A percentile compares a stretch with the other conserved stretches of the same genome.
Evolutionary conservation across 2,113 vertebrate species (phyloP).

Genomic region (Proterorhinus semilunaris): DNA sequence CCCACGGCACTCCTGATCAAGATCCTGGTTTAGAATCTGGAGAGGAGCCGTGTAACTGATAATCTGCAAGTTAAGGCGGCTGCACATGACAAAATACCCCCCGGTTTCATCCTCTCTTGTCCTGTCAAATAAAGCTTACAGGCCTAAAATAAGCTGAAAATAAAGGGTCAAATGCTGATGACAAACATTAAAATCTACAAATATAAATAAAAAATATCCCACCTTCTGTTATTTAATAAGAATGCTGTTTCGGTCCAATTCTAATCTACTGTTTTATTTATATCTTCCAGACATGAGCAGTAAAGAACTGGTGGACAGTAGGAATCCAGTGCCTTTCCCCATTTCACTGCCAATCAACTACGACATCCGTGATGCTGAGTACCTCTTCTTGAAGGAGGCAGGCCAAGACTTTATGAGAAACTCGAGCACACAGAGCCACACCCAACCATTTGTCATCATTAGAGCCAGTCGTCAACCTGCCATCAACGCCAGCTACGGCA

Average conservation of each 20-base stretch:
- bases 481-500: conserved; percentile 83
- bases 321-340: conserved; percentile 81
- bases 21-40: too few species aligned
- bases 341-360: conserved; percentile 87
- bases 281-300: conserved; percentile 79
- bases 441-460: conserved; percentile 87
- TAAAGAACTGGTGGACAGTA: conserved; percentile 81
- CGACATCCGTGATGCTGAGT: conserved; percentile 81
- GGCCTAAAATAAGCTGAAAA: too few species aligned
- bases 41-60: too few species aligned
- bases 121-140: too few species aligned
- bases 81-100: too few species aligned
- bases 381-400: conserved; percentile 89
- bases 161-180: too few species aligned
- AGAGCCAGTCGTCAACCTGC: conserved; percentile 77
- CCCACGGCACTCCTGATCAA: too few species aligned
- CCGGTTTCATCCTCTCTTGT: too few species aligned
- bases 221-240: too few species aligned
- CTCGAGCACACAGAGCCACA: conserved; percentile 86
- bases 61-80: too few species aligned
- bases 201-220: too few species aligned
- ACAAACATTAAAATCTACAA: too few species aligned
- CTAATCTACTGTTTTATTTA: conserved; percentile 6
- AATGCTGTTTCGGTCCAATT: background rate
- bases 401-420: conserved; percentile 95